Conservation (phyloP, 2,888 invertebrate genomes). For the Omphaloscelis lunosa region DNA sequence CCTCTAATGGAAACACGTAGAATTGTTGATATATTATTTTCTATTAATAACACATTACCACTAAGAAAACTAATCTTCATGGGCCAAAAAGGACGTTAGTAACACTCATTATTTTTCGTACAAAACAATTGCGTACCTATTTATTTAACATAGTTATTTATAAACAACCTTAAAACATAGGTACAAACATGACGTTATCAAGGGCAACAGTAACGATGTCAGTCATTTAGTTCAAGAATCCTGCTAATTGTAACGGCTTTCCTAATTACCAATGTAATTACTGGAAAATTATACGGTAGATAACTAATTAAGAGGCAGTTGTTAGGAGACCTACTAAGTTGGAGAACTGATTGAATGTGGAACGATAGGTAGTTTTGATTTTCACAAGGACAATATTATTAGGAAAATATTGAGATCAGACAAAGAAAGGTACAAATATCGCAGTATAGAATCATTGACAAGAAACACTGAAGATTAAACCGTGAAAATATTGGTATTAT, state of each 20-base stretch:
- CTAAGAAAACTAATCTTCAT: neutral
- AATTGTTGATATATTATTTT: neutral
- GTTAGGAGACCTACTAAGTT: neutral
- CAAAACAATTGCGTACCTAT: neutral
- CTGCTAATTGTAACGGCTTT: conserved; percentile 19
- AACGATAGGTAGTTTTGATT: neutral
- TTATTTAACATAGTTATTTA: conserved; percentile 25
- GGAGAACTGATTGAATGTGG: neutral
- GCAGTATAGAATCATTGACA: too few relatives aligned
- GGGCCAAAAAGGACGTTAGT: neutral
- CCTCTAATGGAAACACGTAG: neutral
- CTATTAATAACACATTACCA: neutral
- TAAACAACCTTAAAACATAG: conserved; percentile 36
- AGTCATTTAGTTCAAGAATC: conserved; percentile 61
- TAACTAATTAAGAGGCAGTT: conserved; percentile 23
- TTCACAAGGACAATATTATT: too few relatives aligned
- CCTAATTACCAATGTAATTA: conserved; percentile 41
- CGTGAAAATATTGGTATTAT: too few relatives aligned
- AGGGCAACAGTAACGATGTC: conserved; percentile 54
- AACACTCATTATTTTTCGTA: neutral
- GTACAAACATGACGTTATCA: conserved; percentile 28
- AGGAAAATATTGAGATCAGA: too few relatives aligned
- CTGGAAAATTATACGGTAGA: conserved; percentile 28
- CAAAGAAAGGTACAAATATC: neutral
- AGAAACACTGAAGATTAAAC: neutral